Percentiles rank a stretch among this genome's conserved stretches.
Evolutionary conservation across 2,797 vertebrate genomes (phyloP).

Genomic region (Enteromius anoplus): DNA sequence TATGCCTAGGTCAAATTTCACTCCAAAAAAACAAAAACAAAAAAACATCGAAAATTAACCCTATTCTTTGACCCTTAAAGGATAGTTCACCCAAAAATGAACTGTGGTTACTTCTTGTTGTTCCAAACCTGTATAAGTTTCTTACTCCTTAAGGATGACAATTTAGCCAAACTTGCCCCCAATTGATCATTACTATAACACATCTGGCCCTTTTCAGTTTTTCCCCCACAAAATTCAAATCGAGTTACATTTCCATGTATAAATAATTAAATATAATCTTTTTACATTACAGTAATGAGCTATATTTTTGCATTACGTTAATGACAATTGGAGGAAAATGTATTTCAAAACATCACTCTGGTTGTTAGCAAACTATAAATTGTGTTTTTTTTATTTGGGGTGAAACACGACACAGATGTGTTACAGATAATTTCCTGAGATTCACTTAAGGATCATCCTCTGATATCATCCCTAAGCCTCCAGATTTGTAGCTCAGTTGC

Average conservation of each 20-base stretch:
- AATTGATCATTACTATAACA: not conserved
- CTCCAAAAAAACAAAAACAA: not conserved
- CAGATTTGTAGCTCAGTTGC: conserved; percentile 22
- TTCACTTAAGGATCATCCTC: conserved; percentile 20
- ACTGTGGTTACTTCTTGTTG: not conserved
- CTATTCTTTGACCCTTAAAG: not conserved
- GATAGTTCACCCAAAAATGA: not conserved
- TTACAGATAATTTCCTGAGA: conserved; percentile 1
- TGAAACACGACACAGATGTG: not conserved
- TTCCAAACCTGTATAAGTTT: not conserved
- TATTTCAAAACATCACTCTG: not conserved
- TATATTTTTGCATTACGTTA: not conserved
- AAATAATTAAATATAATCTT: not conserved
- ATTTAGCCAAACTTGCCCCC: not conserved
- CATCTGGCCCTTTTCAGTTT: not conserved
- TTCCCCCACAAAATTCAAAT: not conserved
- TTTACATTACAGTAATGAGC: not conserved
- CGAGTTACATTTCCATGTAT: not conserved
- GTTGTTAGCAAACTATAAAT: not conserved
- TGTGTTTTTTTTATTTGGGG: not conserved
- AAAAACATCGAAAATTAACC: not conserved
- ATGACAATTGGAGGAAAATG: not conserved
- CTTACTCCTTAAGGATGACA: not conserved
- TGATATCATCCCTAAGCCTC: not conserved
- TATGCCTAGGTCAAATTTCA: not conserved